A percentile compares a stretch with the other conserved stretches of the same genome.
phyloP scores from a whole-genome alignment of 2,113 vertebrate species.

The Canis aureus region DNA sequence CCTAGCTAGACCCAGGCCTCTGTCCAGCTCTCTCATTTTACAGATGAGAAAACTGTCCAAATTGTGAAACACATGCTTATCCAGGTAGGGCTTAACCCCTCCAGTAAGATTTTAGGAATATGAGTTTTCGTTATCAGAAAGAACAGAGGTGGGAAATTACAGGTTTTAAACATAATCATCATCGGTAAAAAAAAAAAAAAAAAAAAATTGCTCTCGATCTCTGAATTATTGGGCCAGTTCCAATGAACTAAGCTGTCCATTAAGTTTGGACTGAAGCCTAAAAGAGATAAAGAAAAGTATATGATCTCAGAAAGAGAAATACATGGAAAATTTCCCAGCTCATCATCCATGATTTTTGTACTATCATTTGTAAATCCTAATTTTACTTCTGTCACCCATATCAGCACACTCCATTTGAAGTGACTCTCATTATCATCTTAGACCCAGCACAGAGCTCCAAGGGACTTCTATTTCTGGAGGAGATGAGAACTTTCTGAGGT shows the following conservation, averaged over 20 bases:
- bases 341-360: background rate
- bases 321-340: background rate
- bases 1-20: background rate
- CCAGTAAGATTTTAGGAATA: background rate
- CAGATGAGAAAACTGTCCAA: conserved; percentile 12
- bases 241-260: conserved; percentile 29
- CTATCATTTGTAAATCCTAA: background rate
- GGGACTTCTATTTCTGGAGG: background rate
- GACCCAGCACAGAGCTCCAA: background rate
- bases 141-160: background rate
- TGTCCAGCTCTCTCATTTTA: background rate
- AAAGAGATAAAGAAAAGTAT: background rate
- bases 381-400: background rate
- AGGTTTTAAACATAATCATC: conserved; percentile 25
- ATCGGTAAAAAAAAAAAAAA: background rate
- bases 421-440: background rate
- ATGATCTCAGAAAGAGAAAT: background rate
- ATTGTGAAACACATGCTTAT: background rate
- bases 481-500: conserved; percentile 21
- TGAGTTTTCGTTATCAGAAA: conserved; percentile 48
- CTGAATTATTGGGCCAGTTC: conserved; percentile 25
- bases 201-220: conserved; percentile 54
- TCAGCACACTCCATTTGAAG: background rate
- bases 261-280: conserved; percentile 46
- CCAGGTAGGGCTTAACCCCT: conserved; percentile 7